These are phyloP conservation scores for Coelogynopora nodosa DNA, from an alignment of 2,888 invertebrate genomes.

Conservation along the genomic window DNA sequence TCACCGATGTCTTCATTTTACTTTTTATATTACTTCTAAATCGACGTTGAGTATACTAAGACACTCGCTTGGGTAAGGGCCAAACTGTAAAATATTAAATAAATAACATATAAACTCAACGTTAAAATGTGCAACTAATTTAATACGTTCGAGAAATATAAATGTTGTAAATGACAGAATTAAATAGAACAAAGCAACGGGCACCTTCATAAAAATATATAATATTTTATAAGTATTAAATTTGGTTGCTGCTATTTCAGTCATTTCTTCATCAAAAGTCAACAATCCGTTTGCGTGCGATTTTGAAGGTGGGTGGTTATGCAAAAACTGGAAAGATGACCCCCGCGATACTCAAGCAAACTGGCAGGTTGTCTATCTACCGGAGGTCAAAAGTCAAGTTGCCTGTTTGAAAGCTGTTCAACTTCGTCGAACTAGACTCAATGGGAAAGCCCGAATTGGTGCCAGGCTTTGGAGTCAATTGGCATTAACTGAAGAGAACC, in stretches of 20 bases:
- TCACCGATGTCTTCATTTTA: conserved; percentile 9
- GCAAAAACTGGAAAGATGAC: background rate
- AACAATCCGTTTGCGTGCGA: background rate
- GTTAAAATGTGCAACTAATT: no score
- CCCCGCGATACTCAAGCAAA: conserved; percentile 1
- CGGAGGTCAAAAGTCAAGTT: background rate
- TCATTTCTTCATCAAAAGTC: no score
- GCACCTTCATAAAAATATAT: no score
- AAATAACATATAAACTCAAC: no score
- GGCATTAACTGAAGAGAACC: background rate
- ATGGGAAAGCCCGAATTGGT: background rate
- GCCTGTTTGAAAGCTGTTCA: background rate
- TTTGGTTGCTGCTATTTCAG: no score
- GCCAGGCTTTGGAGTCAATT: background rate
- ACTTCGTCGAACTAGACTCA: no score
- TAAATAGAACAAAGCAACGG: no score
- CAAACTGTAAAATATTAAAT: no score
- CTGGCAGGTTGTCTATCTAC: background rate
- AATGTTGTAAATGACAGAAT: no score
- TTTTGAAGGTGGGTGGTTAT: background rate
- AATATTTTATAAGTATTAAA: no score
- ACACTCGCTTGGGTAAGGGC: conserved; percentile 2
- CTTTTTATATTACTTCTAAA: background rate
- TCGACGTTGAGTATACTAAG: background rate
- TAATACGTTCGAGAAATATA: no score